These are phyloP conservation scores for Oconnorella tubifera DNA, from an alignment of 2,888 invertebrate genomes.

Conservation along the genomic window DNA sequence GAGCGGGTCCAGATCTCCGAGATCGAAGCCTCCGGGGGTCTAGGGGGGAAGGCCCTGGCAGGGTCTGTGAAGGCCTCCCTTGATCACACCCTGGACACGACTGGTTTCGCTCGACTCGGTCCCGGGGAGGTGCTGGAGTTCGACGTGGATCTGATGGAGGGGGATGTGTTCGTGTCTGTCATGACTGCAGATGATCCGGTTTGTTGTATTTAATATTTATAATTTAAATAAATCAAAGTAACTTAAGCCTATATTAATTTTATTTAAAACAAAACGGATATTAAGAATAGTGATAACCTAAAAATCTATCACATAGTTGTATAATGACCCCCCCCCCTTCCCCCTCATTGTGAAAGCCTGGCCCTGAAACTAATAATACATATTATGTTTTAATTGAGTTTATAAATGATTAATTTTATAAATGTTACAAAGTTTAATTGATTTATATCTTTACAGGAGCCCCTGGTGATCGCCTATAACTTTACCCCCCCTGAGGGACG, in stretches of 20 bases:
- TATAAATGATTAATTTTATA: too few relatives aligned
- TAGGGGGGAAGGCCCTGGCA: not conserved
- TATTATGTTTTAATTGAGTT: too few relatives aligned
- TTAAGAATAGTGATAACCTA: too few relatives aligned
- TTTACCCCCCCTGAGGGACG: not conserved
- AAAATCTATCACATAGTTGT: too few relatives aligned
- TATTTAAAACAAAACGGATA: too few relatives aligned
- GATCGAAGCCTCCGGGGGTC: conserved; percentile 1
- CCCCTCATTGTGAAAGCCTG: too few relatives aligned
- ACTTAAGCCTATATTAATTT: too few relatives aligned
- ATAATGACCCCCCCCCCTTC: too few relatives aligned
- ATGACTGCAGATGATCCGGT: conserved; percentile 1
- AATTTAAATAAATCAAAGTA: too few relatives aligned
- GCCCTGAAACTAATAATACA: too few relatives aligned
- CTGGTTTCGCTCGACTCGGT: not conserved
- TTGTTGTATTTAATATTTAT: not conserved
- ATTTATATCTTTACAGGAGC: too few relatives aligned
- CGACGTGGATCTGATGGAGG: not conserved
- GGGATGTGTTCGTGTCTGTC: not conserved
- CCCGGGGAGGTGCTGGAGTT: conserved; percentile 6
- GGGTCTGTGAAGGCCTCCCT: not conserved
- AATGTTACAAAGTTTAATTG: too few relatives aligned
- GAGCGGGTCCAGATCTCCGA: not conserved
- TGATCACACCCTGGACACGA: not conserved
- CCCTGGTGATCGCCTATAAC: not conserved